phyloP scores from a whole-genome alignment of 2,797 vertebrate species.

The Morelia viridis region DNA sequence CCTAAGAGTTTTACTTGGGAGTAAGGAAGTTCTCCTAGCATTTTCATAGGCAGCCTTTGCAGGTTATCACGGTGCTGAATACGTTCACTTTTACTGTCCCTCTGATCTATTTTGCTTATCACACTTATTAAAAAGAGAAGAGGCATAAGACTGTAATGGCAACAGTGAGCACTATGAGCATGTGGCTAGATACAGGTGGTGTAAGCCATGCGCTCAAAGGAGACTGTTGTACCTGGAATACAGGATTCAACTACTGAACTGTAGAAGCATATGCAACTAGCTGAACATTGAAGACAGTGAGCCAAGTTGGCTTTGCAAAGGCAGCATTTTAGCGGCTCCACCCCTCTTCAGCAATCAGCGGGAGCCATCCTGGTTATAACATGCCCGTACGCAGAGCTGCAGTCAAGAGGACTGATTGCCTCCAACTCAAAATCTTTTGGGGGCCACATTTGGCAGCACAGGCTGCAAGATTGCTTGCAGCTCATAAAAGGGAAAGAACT shows the following conservation, averaged over 20 bases:
- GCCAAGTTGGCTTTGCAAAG: too few species aligned
- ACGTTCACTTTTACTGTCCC: neutral
- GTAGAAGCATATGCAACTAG: neutral
- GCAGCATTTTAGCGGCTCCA: neutral
- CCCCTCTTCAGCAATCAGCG: neutral
- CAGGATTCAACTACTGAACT: rapidly evolving
- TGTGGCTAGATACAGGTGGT: neutral
- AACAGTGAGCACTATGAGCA: neutral
- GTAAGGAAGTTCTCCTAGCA: neutral
- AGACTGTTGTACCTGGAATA: neutral
- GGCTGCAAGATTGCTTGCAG: neutral
- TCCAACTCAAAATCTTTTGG: neutral
- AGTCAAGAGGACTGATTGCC: neutral
- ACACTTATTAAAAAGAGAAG: neutral
- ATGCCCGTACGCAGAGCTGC: too few species aligned
- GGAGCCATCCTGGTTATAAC: neutral
- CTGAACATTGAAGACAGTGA: neutral
- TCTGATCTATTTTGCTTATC: neutral
- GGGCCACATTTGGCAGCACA: neutral
- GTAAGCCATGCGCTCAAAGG: neutral
- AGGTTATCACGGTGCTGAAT: neutral
- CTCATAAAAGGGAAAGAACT: neutral
- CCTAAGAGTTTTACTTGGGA: neutral
- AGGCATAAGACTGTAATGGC: neutral
- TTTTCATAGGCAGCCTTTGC: neutral